Conservation (phyloP, 2,888 invertebrate genomes). For the Harmothoe impar region DNA sequence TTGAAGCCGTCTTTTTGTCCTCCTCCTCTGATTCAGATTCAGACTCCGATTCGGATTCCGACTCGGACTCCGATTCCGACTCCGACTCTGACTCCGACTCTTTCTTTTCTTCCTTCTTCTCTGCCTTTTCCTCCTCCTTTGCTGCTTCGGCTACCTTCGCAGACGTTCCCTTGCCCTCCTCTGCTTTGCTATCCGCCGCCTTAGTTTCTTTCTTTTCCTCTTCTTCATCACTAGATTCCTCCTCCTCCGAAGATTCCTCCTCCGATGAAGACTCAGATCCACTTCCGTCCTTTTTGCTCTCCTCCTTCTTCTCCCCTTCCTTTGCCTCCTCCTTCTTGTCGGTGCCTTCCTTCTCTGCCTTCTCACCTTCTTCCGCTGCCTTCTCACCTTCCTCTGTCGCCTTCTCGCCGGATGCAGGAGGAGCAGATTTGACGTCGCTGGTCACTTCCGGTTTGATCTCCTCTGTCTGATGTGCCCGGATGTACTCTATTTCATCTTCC, state of each 20-base stretch:
- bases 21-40: constrained; percentile 31
- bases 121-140: constrained; percentile 26
- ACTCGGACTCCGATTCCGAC: constrained; percentile 27
- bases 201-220: constrained; percentile 6
- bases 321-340: not conserved
- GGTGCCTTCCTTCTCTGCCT: not conserved
- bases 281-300: not conserved
- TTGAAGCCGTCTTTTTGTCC: not conserved
- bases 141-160: not conserved
- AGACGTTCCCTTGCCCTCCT: not conserved
- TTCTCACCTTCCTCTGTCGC: not conserved
- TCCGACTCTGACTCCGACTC: constrained; percentile 45
- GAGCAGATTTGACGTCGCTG: not conserved
- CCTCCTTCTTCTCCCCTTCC: not conserved
- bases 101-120: constrained; percentile 55
- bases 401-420: constrained; percentile 17
- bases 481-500: constrained; percentile 68
- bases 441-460: constrained; percentile 48
- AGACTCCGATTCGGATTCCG: not conserved
- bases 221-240: constrained; percentile 31
- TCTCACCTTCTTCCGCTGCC: not conserved
- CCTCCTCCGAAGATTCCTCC: not conserved
- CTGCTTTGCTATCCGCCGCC: not conserved
- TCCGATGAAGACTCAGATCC: constrained; percentile 6
- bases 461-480: not conserved